A percentile compares a stretch with the other conserved stretches of the same genome.
Evolutionary conservation across 2,797 vertebrate genomes (phyloP).

Genomic region (Ceyx erithaca): DNA sequence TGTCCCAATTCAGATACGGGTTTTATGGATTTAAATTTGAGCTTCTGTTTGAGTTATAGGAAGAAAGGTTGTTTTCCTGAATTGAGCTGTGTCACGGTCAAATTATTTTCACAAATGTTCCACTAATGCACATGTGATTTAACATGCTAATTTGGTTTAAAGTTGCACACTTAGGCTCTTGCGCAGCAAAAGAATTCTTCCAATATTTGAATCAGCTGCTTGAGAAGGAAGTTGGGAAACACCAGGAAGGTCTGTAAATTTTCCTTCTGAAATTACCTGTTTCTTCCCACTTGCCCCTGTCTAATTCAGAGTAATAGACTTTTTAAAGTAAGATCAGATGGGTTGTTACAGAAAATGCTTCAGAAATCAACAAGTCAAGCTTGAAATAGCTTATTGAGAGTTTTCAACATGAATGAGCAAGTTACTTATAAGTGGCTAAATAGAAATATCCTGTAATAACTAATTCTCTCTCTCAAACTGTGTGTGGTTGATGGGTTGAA

Average conservation of each 20-base stretch:
- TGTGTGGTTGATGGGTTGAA: not conserved
- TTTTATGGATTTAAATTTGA: not conserved
- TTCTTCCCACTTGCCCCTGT: not conserved
- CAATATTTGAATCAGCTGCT: not conserved
- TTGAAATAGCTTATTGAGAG: not conserved
- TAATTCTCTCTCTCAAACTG: not conserved
- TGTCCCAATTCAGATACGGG: not conserved
- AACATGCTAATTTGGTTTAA: not conserved
- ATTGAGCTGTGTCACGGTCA: not conserved
- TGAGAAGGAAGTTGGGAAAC: not conserved
- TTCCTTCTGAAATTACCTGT: not conserved
- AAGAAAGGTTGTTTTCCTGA: not conserved
- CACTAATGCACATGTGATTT: not conserved
- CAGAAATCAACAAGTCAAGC: not conserved
- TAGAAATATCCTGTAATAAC: not conserved
- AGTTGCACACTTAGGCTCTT: not conserved
- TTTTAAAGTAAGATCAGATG: not conserved
- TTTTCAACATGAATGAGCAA: not conserved
- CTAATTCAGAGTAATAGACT: not conserved
- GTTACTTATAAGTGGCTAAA: not conserved
- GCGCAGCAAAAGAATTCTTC: not conserved
- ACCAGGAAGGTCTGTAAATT: not conserved
- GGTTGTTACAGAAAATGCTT: not conserved
- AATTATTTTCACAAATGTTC: not conserved
- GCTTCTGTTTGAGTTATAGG: not conserved